phyloP scores from a whole-genome alignment of 2,113 vertebrate genomes.

The Eupsittula cactorum region DNA sequence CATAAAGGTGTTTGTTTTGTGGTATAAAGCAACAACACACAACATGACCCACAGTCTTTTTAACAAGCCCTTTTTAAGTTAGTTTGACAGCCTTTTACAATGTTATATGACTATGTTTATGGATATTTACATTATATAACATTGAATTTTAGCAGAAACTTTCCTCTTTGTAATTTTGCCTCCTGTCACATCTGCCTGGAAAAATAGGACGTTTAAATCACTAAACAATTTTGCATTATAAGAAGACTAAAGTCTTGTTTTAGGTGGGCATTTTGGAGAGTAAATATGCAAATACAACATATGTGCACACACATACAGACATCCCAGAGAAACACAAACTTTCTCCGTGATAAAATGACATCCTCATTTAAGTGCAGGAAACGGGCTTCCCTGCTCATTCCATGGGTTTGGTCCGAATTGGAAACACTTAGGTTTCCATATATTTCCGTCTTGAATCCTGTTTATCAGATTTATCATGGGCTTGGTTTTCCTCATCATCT shows the following conservation, averaged over 20 bases:
- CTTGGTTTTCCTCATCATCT: background rate
- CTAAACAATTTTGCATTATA: background rate
- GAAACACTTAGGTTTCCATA: background rate
- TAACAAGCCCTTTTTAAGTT: background rate
- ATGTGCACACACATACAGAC: too few relatives aligned
- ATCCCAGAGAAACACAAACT: background rate
- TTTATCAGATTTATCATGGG: background rate
- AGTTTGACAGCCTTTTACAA: background rate
- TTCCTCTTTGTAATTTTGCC: background rate
- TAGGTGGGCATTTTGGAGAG: background rate
- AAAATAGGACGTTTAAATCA: background rate
- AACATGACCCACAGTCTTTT: background rate
- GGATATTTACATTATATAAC: background rate
- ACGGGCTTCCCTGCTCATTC: background rate
- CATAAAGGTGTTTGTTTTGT: background rate
- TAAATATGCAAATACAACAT: background rate
- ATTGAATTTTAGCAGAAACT: background rate
- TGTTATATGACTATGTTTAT: background rate
- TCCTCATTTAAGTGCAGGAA: background rate
- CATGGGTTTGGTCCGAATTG: fast-evolving
- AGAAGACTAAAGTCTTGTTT: background rate
- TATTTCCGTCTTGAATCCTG: background rate
- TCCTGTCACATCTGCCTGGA: background rate
- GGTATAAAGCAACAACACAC: background rate
- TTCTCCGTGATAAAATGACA: background rate